A percentile compares a stretch with the other conserved stretches of the same genome.
These are phyloP conservation scores for Ctenodactylus gundi DNA, from an alignment of 2,113 vertebrate species.

Conservation along the genomic window DNA sequence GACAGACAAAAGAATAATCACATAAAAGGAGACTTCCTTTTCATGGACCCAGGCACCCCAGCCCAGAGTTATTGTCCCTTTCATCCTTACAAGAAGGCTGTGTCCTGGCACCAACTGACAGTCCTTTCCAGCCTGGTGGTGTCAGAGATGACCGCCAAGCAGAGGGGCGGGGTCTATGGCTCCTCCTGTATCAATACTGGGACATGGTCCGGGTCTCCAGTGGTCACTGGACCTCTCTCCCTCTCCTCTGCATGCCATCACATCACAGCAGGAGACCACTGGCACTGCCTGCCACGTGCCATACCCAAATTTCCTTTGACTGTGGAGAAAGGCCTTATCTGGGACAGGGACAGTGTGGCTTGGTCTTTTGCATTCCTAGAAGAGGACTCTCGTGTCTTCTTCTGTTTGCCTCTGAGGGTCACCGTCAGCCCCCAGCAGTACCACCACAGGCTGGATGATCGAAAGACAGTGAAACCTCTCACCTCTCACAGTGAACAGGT, in stretches of 20 bases:
- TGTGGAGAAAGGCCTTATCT: background rate
- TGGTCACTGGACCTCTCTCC: background rate
- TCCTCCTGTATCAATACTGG: background rate
- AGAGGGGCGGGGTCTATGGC: background rate
- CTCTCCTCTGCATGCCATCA: background rate
- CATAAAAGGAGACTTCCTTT: background rate
- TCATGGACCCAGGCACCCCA: background rate
- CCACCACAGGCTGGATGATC: background rate
- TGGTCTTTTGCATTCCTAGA: background rate
- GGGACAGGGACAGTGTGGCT: background rate
- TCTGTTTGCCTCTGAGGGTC: background rate
- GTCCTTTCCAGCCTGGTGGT: background rate
- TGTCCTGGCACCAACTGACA: background rate
- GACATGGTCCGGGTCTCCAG: background rate
- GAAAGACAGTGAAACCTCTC: background rate
- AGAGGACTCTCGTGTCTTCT: background rate
- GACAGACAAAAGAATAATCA: constrained; percentile 45
- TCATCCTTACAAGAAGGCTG: background rate
- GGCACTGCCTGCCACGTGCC: background rate
- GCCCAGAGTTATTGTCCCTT: background rate
- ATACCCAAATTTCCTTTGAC: background rate
- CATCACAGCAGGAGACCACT: background rate
- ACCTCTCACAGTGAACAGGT: background rate
- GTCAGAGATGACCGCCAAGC: background rate
- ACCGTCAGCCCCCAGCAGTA: background rate